These are phyloP conservation scores for Napeogenes inachia DNA, from an alignment of 2,888 invertebrate species.

Conservation along the genomic window DNA sequence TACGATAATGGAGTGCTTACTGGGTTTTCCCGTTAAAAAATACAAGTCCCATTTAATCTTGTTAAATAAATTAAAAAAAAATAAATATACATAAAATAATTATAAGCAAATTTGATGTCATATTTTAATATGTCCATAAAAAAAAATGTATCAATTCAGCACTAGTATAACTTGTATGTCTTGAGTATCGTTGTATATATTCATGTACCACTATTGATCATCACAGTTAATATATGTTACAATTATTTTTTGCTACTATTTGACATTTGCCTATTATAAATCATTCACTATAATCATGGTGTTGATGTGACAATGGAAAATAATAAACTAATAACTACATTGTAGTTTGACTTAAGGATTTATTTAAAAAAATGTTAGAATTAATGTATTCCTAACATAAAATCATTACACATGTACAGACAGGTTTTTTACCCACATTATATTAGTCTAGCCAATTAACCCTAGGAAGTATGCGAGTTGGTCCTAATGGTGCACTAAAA, in stretches of 20 bases:
- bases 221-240: neutral
- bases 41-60: neutral
- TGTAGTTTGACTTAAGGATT: too few species aligned
- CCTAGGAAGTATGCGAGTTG: too few species aligned
- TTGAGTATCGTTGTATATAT: neutral
- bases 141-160: neutral
- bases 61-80: neutral
- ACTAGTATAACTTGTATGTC: neutral
- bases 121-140: neutral
- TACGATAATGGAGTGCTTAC: slow-evolving; percentile 14
- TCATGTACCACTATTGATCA: neutral
- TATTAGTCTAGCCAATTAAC: too few species aligned
- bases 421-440: too few species aligned
- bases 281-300: neutral
- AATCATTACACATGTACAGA: too few species aligned
- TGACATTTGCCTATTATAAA: neutral
- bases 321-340: too few species aligned
- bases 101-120: neutral
- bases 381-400: too few species aligned
- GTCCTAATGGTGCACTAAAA: too few species aligned
- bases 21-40: slow-evolving; percentile 1
- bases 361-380: too few species aligned
- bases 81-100: neutral
- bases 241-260: neutral
- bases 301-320: neutral